Base-by-base conservation (phyloP, 1,140 invertebrate species). In the Heliothis subflexa region DNA sequence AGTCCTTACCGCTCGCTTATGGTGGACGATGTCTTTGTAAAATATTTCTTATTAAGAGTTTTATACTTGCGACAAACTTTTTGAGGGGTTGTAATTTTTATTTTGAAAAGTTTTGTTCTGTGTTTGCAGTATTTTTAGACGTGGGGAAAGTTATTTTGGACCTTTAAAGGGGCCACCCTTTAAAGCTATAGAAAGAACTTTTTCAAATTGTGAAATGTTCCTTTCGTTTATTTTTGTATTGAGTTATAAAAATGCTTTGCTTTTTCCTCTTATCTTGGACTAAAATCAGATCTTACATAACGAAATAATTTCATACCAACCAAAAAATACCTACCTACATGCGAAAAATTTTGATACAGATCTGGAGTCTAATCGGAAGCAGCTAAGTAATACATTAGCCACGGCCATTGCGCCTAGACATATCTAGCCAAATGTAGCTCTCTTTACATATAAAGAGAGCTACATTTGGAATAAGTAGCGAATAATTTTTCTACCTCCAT, bases 401-500 rank as follows among this genome's bases (percentile, higher is more conserved):
- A 59, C 54, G 14, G 16, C 57, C 57, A 75, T 47, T 62, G 33
- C 25, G 59, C 45, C 47, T 75, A 61, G 73, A 75, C 52, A 75
- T 75, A 59, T 75, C n/a, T n/a, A n/a, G n/a, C 57, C 72, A 50
- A 74, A 61, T 74, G 72, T 74, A 62, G 57, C 57, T 40, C 54
- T 18, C 50, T 74, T 74, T 62, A n/a, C n/a, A n/a, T n/a, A n/a
- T n/a, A 64, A 75, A 75, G 52, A 21, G 54, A 45, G 59, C 57
- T 62, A 75, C 73, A 75, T 62, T 75, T 52, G 73, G 59, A 75
- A 75, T 75, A 75, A 75, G 73, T 75, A 75, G 73, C 73, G 73
- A 75, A 75, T 75, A 62, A 75, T 75, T 75, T 75, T 75, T 64
- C 73, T 64, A 75, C 73, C 73, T 74, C 40, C 59, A 62, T 64